Conservation (phyloP, 2,113 vertebrate genomes). For the Apus apus region DNA sequence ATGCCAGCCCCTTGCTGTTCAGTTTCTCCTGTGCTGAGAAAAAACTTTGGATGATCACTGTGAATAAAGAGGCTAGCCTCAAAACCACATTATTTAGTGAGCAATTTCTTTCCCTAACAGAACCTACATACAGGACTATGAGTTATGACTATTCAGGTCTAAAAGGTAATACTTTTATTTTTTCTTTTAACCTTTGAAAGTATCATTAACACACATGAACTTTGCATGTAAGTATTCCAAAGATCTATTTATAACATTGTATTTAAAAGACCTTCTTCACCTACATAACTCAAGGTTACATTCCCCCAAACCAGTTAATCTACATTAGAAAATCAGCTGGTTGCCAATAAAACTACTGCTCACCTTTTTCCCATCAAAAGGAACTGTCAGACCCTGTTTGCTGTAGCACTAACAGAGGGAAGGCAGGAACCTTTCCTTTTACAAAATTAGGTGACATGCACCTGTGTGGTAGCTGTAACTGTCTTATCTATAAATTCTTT, state of each 20-base stretch:
- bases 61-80: not conserved
- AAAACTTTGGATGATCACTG: not conserved
- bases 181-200: not conserved
- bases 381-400: not conserved
- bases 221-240: not conserved
- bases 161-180: not conserved
- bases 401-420: not conserved
- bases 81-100: not conserved
- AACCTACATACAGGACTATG: not conserved
- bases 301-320: not conserved
- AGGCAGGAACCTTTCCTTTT: not conserved
- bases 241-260: not conserved
- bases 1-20: not conserved
- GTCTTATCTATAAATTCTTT: not conserved
- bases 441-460: not conserved
- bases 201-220: not conserved
- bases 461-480: not conserved
- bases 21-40: not conserved
- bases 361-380: not conserved
- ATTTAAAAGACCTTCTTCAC: not conserved
- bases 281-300: not conserved
- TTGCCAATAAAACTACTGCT: not conserved
- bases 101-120: not conserved
- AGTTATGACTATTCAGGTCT: not conserved
- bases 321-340: not conserved